Percentiles rank a stretch among this genome's conserved stretches.
phyloP scores from a whole-genome alignment of 2,888 invertebrate species.

The Alloplasta piceator region DNA sequence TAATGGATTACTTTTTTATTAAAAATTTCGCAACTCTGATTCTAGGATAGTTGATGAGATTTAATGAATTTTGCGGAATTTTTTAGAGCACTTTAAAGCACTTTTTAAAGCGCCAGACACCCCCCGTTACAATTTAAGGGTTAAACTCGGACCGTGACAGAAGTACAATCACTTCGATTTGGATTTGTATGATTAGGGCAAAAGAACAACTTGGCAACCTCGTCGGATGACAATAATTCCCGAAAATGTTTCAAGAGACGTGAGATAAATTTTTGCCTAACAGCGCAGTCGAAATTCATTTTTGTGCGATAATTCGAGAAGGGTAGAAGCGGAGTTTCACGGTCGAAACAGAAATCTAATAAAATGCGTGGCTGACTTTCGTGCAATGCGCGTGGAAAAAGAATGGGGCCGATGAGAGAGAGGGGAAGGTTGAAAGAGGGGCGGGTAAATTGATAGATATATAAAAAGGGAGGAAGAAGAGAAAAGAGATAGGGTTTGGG shows the following conservation, averaged over 20 bases:
- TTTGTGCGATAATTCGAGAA: slow-evolving; percentile 10
- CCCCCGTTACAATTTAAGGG: no score
- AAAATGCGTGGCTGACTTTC: slow-evolving; percentile 70
- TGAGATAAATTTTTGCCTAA: slow-evolving; percentile 21
- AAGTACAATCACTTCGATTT: no score
- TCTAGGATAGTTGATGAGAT: no score
- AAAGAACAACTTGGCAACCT: no score
- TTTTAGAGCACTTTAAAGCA: no score
- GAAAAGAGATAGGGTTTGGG: slow-evolving; percentile 31
- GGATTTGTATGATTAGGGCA: no score
- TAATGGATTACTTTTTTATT: no score
- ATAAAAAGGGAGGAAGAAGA: slow-evolving; percentile 2
- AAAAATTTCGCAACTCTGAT: no score
- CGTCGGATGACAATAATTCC: no score
- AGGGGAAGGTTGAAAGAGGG: slow-evolving; percentile 39
- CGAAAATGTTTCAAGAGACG: background rate
- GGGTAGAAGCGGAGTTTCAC: slow-evolving; percentile 41
- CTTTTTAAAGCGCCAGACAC: no score
- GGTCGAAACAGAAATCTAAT: slow-evolving; percentile 73
- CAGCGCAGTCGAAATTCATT: slow-evolving; percentile 31
- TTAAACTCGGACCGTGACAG: no score
- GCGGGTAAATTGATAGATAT: slow-evolving; percentile 49
- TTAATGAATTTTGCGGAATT: no score
- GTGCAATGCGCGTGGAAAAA: slow-evolving; percentile 59
- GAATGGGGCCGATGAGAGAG: slow-evolving; percentile 24